Evolutionary conservation across 2,113 vertebrate genomes (phyloP), one percentile per base, ranked within the genome.

Genomic region (Vimba vimba): DNA sequence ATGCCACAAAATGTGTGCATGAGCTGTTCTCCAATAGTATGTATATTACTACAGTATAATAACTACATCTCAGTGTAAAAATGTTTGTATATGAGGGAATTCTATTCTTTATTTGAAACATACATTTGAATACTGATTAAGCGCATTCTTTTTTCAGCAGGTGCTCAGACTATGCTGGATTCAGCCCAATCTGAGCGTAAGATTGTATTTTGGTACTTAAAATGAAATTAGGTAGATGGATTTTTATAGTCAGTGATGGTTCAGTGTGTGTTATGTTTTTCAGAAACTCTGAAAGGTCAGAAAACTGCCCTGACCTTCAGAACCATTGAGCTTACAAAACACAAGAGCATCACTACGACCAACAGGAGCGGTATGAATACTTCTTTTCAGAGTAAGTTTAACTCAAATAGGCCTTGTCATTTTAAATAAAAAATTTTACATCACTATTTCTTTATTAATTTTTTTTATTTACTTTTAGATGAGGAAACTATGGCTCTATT

Each of bases 11-110:
- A 43, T 95, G 93, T 1, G 78, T 98, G 0, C 94, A 97, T 83
- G 95, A 94, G 66, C 93, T 98, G 47, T 84, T 96, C 15, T 92
- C 93, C 30, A 88, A 91, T 82, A 94, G 97, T 99, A 91, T 96
- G 96, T 92, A 30, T 55, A 43, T 62, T 27, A 62, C 13, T 25
- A 17, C 30, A 62, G 5, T n/a, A 75, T 2, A 1, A 6, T 50
- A 21, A 64, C 43, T 39, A 55, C 45, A 52, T 1, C 64, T 57
- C 17, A 15, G 19, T 60, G 6, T 33, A 15, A 13, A 50, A 17
- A 27, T 74, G 6, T 59, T 59, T 71, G 5, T 45, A 68, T 33
- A 50, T 66, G 25, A 50, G 2, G 30, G 25, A 30, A 4, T 36
- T 69, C 15, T 69, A 39, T 82, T 71, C 5, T 21, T 66, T 50